Percentiles rank a stretch among this genome's conserved stretches.
Conservation (phyloP, 2,113 vertebrate genomes). For the Aplodontia rufa region DNA sequence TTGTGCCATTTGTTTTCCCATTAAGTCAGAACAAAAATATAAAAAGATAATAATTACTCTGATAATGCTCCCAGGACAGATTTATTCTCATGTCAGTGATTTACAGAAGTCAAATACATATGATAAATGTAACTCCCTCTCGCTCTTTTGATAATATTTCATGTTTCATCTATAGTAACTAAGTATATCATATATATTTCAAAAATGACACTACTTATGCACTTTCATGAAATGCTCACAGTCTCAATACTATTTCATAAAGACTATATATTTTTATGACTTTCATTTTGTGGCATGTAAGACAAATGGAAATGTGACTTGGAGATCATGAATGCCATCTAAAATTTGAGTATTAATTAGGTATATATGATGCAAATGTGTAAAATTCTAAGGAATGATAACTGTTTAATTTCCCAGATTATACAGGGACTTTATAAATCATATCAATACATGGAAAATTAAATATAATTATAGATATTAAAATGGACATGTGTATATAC, state of each 20-base stretch:
- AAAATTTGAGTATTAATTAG: not conserved
- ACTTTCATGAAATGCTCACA: not conserved
- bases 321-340: not conserved
- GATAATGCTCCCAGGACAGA: not conserved
- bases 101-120: not conserved
- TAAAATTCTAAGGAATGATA: not conserved
- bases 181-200: not conserved
- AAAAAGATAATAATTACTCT: conserved; percentile 30
- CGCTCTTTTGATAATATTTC: not conserved
- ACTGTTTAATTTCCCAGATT: not conserved
- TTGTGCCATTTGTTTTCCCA: conserved; percentile 24
- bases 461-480: not conserved
- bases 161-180: not conserved
- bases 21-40: conserved; percentile 37
- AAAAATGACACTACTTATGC: not conserved
- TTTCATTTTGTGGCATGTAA: not conserved
- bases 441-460: not conserved
- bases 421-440: not conserved
- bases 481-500: not conserved
- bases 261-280: not conserved
- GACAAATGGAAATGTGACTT: not conserved
- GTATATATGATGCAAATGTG: not conserved
- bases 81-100: not conserved
- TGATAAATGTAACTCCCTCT: not conserved
- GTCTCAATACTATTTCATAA: not conserved